phyloP scores from a whole-genome alignment of 2,113 vertebrate species.

The Aplodontia rufa region DNA sequence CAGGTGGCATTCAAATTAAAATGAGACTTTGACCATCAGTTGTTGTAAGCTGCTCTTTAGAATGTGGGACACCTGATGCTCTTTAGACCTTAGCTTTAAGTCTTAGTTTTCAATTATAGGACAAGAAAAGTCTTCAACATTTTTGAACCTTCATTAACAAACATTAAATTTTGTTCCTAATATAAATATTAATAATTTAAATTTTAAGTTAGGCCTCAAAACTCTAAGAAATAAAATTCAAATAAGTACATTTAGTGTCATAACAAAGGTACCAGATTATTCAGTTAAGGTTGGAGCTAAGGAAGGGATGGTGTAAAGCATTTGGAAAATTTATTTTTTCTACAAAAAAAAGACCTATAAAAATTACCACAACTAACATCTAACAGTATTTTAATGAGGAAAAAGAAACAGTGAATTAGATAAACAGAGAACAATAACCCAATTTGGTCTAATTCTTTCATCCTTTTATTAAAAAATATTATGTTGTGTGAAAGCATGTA shows the following conservation, averaged over 20 bases:
- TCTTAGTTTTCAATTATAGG: not conserved
- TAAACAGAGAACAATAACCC: not conserved
- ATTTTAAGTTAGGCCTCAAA: slow-evolving; percentile 3
- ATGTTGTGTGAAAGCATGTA: not conserved
- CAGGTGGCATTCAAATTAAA: not conserved
- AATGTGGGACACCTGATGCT: not conserved
- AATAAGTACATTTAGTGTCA: not conserved
- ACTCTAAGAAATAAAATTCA: slow-evolving; percentile 1
- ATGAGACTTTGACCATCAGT: not conserved
- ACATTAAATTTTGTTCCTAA: slow-evolving; percentile 12
- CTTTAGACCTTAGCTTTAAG: not conserved
- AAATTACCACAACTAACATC: too few species aligned
- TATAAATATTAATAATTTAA: slow-evolving; percentile 11
- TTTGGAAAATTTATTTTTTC: not conserved
- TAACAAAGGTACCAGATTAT: not conserved
- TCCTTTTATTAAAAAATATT: slow-evolving; percentile 26
- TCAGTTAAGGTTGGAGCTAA: not conserved
- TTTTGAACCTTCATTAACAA: not conserved
- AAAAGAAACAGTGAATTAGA: not conserved
- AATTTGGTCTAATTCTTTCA: not conserved
- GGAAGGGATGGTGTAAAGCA: not conserved
- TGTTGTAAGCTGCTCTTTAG: not conserved
- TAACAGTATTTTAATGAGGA: not conserved
- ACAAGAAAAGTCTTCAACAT: not conserved
- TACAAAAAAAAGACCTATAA: not conserved